Evolutionary conservation across 2,797 vertebrate species (phyloP).

Genomic region (Anguilla obscura): DNA sequence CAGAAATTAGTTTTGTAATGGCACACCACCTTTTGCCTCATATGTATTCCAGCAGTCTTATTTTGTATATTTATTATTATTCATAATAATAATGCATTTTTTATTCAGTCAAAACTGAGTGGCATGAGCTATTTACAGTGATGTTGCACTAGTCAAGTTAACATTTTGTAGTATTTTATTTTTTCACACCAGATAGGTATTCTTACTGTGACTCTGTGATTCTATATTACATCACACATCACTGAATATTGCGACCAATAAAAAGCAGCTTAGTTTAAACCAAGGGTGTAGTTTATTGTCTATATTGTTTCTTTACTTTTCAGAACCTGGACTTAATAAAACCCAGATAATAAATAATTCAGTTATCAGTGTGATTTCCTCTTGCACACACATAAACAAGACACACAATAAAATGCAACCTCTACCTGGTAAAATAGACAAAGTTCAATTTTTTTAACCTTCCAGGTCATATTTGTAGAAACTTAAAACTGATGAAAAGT

Average conservation of each 20-base stretch:
- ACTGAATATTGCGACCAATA: conserved; percentile 81
- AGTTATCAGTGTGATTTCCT: conserved; percentile 14
- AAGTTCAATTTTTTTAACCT: conserved; percentile 41
- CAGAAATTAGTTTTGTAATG: too few relatives aligned
- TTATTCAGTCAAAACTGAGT: too few relatives aligned
- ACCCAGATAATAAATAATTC: conserved; percentile 44
- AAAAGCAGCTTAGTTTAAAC: conserved; percentile 74
- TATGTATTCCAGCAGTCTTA: too few relatives aligned
- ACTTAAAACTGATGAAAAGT: conserved; percentile 49
- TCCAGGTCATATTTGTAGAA: conserved; percentile 47
- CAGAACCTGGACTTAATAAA: conserved; percentile 26
- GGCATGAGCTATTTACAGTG: too few relatives aligned
- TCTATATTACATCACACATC: conserved; percentile 72
- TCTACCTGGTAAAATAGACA: conserved; percentile 24
- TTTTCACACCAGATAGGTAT: conserved; percentile 35
- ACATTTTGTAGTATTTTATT: too few relatives aligned
- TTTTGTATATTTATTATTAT: too few relatives aligned
- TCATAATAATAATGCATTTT: too few relatives aligned
- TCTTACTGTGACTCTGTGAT: conserved; percentile 80
- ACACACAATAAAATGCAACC: neutral
- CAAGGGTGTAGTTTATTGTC: conserved; percentile 42
- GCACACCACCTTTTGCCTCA: too few relatives aligned
- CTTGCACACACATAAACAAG: neutral
- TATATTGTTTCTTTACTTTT: too few relatives aligned
- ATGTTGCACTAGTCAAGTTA: too few relatives aligned